Conservation (phyloP, 2,113 vertebrate species). For the Callipepla californica region DNA sequence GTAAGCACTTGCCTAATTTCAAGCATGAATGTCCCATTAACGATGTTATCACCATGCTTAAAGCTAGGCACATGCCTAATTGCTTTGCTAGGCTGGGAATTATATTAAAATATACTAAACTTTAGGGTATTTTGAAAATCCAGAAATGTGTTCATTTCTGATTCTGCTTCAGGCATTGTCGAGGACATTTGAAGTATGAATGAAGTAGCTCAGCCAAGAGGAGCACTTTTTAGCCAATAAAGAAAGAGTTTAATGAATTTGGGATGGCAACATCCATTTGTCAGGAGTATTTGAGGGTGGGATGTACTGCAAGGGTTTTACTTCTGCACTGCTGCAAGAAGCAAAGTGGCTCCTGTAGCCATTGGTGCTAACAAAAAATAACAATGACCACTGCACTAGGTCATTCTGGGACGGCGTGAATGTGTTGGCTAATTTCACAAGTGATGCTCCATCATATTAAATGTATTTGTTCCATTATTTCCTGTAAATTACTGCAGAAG, state of each 20-base stretch:
- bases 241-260: conserved; percentile 27
- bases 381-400: conserved; percentile 48
- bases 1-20: conserved; percentile 39
- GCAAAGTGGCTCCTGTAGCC: conserved; percentile 70
- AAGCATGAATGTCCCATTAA: conserved; percentile 7
- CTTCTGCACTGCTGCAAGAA: conserved; percentile 45
- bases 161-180: neutral
- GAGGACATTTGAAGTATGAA: neutral
- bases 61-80: conserved; percentile 29
- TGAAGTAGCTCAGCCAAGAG: neutral
- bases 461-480: conserved; percentile 75
- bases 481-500: conserved; percentile 70
- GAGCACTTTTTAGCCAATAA: conserved; percentile 39
- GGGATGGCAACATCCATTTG: conserved; percentile 53
- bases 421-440: conserved; percentile 74
- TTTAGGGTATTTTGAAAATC: neutral
- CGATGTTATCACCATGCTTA: neutral
- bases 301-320: conserved; percentile 24
- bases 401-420: conserved; percentile 67
- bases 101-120: neutral
- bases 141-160: neutral
- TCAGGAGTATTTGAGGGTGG: conserved; percentile 1
- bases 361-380: conserved; percentile 80
- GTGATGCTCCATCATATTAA: conserved; percentile 72
- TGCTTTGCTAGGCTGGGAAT: conserved; percentile 22